A percentile compares a stretch with the other conserved stretches of the same genome.
Conservation (phyloP, 1,140 invertebrate genomes). For the Hyles vespertilio region DNA sequence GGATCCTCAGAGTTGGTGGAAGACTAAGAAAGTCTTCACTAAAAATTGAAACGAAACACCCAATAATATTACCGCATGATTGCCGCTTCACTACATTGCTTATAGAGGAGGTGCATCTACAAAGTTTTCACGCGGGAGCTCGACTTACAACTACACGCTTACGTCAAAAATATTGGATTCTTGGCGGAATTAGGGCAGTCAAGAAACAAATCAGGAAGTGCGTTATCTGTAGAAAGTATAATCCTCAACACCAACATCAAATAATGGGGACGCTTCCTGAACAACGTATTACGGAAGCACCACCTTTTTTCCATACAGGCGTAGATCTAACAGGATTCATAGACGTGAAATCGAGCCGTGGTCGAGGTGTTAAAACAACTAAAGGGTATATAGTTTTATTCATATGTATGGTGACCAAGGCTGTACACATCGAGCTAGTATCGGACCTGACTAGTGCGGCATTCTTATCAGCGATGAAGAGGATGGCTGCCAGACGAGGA, state of each 20-base stretch:
- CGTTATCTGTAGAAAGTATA: slow-evolving; percentile 20
- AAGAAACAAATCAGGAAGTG: slow-evolving; percentile 19
- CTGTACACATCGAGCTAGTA: slow-evolving; percentile 62
- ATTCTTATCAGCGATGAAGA: slow-evolving; percentile 46
- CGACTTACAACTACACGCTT: slow-evolving; percentile 24
- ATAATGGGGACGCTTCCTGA: slow-evolving; percentile 38
- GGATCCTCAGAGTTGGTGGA: slow-evolving; percentile 30
- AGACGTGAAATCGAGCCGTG: slow-evolving; percentile 23
- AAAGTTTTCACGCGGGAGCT: slow-evolving; percentile 29
- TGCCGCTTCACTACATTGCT: slow-evolving; percentile 21
- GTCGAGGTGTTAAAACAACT: slow-evolving; percentile 22
- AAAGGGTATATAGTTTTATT: slow-evolving; percentile 56
- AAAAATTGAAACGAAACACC: slow-evolving; percentile 12
- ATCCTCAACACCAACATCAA: slow-evolving; percentile 18
- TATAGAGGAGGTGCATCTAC: slow-evolving; percentile 22
- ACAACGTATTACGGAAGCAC: slow-evolving; percentile 8
- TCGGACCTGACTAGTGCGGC: slow-evolving; percentile 44
- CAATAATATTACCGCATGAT: slow-evolving; percentile 18
- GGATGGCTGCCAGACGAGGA: slow-evolving; percentile 35
- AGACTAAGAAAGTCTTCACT: slow-evolving; percentile 17
- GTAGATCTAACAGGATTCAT: slow-evolving; percentile 45
- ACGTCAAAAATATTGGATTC: slow-evolving; percentile 34
- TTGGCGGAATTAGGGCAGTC: slow-evolving; percentile 12
- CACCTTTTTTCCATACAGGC: slow-evolving; percentile 33
- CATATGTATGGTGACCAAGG: slow-evolving; percentile 51